Evolutionary conservation across 2,888 invertebrate species (phyloP).

Genomic region (Hypena proboscidalis): DNA sequence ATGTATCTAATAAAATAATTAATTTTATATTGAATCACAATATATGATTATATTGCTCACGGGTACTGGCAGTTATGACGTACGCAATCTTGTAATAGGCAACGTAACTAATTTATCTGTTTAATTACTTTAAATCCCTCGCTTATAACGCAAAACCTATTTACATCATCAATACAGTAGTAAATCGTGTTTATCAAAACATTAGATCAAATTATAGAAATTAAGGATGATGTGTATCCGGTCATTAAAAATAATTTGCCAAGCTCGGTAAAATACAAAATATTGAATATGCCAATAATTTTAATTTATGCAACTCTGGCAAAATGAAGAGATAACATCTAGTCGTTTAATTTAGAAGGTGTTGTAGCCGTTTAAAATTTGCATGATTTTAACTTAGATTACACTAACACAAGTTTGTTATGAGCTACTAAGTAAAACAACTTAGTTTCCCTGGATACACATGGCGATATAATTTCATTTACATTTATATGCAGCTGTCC

Average conservation of each 20-base stretch:
- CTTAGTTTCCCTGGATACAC: constrained; percentile 18
- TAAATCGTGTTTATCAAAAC: constrained; percentile 11
- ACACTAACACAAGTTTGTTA: constrained; percentile 5
- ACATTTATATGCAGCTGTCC: too few relatives aligned
- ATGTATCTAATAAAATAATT: too few relatives aligned
- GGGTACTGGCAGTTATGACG: too few relatives aligned
- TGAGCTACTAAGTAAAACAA: too few relatives aligned
- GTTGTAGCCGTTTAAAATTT: constrained; percentile 34
- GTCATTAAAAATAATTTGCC: constrained; percentile 12
- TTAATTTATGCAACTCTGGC: constrained; percentile 27
- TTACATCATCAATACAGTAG: constrained; percentile 11
- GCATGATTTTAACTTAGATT: constrained; percentile 19
- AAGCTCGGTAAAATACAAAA: constrained; percentile 6
- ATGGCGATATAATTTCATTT: constrained; percentile 19
- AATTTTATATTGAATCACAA: too few relatives aligned
- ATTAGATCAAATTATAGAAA: constrained; percentile 13
- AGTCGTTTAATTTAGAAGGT: constrained; percentile 35
- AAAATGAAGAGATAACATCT: constrained; percentile 41
- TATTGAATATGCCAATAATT: constrained; percentile 8
- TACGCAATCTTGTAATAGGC: background rate
- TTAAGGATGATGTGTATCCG: constrained; percentile 15
- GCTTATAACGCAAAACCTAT: constrained; percentile 13
- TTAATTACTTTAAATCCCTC: constrained; percentile 6
- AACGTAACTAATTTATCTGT: background rate
- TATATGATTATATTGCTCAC: too few relatives aligned